Evolutionary conservation across 2,113 vertebrate species (phyloP).

Genomic region (Gobio gobio): DNA sequence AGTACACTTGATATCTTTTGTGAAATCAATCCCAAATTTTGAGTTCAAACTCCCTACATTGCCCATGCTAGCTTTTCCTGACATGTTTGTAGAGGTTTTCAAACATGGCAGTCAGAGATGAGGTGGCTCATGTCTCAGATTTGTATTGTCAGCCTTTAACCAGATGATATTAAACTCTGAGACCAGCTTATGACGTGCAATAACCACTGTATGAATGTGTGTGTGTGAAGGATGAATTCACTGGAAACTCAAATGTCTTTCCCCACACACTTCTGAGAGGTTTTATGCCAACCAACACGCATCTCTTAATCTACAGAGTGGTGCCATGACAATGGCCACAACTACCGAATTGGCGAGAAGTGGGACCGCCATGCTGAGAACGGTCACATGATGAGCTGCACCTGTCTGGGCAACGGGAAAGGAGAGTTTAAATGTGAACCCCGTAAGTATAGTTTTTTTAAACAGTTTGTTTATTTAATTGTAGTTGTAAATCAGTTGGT

Average conservation of each 20-base stretch:
- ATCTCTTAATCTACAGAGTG: constrained; percentile 80
- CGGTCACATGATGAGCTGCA: constrained; percentile 98
- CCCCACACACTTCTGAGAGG: neutral
- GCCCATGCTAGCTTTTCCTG: constrained; percentile 57
- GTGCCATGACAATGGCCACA: constrained; percentile 93
- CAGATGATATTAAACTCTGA: constrained; percentile 65
- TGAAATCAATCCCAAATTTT: neutral
- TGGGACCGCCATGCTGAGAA: constrained; percentile 92
- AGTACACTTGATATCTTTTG: neutral
- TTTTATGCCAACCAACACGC: neutral
- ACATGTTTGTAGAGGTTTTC: constrained; percentile 43
- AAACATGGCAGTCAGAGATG: constrained; percentile 45
- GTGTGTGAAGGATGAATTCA: constrained; percentile 34
- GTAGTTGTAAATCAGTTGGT: neutral
- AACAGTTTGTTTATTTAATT: neutral
- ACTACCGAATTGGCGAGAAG: constrained; percentile 92
- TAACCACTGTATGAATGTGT: constrained; percentile 14
- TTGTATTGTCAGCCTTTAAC: constrained; percentile 66
- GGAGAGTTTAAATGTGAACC: constrained; percentile 99
- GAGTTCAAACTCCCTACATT: constrained; percentile 17
- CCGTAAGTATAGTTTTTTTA: constrained; percentile 78
- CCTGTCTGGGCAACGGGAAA: constrained; percentile 94
- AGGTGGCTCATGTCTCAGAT: constrained; percentile 50
- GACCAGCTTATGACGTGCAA: constrained; percentile 30
- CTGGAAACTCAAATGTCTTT: neutral